These are phyloP conservation scores for Suillia variegata DNA, from an alignment of 2,888 invertebrate species.

Conservation along the genomic window DNA sequence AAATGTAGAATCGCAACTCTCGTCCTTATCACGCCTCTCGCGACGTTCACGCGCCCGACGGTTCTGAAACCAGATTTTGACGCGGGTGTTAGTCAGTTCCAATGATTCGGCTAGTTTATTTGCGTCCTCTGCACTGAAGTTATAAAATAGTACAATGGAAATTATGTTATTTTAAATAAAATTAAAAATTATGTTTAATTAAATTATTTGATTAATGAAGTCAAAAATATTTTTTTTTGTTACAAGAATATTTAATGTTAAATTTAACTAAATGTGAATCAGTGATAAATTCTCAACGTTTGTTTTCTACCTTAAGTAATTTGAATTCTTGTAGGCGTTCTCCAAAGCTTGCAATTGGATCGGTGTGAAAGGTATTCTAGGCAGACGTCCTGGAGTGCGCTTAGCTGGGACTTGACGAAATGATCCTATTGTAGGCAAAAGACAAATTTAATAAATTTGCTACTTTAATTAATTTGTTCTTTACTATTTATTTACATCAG, in stretches of 20 bases:
- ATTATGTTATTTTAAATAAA: no score
- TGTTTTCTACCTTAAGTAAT: no score
- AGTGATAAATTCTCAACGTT: no score
- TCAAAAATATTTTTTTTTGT: no score
- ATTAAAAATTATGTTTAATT: no score
- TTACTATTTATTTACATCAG: no score
- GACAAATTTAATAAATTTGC: neutral
- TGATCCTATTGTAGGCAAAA: conserved; percentile 42
- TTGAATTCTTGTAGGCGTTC: conserved; percentile 67
- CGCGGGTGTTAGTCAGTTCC: conserved; percentile 70
- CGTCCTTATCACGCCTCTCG: conserved; percentile 64
- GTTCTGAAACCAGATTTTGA: conserved; percentile 82
- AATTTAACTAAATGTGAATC: no score
- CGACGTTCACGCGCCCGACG: conserved; percentile 76
- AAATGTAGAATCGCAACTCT: conserved; percentile 54
- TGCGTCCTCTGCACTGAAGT: conserved; percentile 70
- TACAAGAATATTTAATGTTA: no score
- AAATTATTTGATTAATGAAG: no score
- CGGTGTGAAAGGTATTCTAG: conserved; percentile 74
- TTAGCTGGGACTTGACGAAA: conserved; percentile 59
- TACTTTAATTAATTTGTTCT: neutral
- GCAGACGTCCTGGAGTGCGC: conserved; percentile 67
- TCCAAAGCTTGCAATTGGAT: conserved; percentile 70
- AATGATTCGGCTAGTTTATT: conserved; percentile 66
- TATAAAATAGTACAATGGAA: no score